Conservation (phyloP, 2,113 vertebrate species). For the Phasianus colchicus region DNA sequence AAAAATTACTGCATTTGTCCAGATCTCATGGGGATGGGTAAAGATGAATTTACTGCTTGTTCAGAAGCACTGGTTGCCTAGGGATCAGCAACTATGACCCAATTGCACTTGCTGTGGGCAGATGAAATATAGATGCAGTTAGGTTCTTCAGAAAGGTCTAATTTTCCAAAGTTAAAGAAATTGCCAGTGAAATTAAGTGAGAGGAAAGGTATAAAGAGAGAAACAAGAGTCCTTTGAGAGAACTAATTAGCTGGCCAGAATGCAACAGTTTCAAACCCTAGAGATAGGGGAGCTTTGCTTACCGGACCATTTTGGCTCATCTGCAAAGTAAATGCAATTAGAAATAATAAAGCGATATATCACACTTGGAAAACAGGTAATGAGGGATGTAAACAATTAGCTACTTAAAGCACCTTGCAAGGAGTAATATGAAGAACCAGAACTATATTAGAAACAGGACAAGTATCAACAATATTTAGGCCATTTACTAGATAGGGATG, state of each 20-base stretch:
- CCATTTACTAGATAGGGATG: not conserved
- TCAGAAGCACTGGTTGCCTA: not conserved
- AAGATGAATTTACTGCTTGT: slow-evolving; percentile 42
- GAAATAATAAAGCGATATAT: not conserved
- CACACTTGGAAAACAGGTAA: not conserved
- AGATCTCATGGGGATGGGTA: slow-evolving; percentile 15
- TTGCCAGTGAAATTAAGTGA: slow-evolving; percentile 40
- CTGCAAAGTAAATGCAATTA: not conserved
- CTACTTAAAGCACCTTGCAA: not conserved
- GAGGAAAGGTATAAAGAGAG: slow-evolving; percentile 15
- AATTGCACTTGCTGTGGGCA: not conserved
- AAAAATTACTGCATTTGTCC: not conserved
- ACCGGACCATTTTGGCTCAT: not conserved
- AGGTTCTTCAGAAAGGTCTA: slow-evolving; percentile 7
- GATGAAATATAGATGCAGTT: slow-evolving; percentile 8
- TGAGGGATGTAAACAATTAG: not conserved
- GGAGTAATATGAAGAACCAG: not conserved
- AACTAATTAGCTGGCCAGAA: slow-evolving; percentile 33
- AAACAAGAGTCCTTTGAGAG: not conserved
- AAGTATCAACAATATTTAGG: not conserved
- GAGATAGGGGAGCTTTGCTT: not conserved
- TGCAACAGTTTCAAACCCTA: not conserved
- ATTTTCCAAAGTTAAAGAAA: slow-evolving; percentile 45
- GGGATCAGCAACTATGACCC: not conserved
- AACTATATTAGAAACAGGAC: not conserved